Conservation (phyloP, 2,797 vertebrate genomes). For the Sebastes cheni region DNA sequence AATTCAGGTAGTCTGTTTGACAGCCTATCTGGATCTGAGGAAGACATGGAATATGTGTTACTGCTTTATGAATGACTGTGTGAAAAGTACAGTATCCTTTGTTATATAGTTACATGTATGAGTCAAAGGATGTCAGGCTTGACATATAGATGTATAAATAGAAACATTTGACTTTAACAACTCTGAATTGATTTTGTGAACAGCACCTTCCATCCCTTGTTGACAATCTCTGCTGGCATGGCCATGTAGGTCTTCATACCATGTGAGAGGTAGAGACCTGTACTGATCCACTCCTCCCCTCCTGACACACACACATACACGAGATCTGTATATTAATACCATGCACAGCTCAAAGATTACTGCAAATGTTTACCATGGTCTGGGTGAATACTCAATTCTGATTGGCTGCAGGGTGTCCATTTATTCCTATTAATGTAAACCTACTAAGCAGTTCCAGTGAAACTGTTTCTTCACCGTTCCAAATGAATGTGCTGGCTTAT, state of each 20-base stretch:
- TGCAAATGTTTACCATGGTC: neutral
- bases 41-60: neutral
- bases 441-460: too few species aligned
- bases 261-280: conserved; percentile 87
- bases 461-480: too few species aligned
- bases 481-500: too few species aligned
- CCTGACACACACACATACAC: conserved; percentile 41
- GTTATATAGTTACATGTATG: neutral
- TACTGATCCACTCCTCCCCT: conserved; percentile 87
- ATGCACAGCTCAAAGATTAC: neutral
- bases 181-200: neutral
- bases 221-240: conserved; percentile 76
- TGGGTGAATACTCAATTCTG: too few species aligned
- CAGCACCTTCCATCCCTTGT: conserved; percentile 73
- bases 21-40: conserved; percentile 89
- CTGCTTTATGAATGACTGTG: neutral
- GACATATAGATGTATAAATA: too few species aligned
- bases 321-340: neutral
- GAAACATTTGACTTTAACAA: neutral
- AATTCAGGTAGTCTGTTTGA: conserved; percentile 82
- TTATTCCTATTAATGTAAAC: too few species aligned
- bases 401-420: too few species aligned
- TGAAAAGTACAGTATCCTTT: neutral
- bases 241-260: conserved; percentile 84
- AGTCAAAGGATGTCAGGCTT: neutral